Evolutionary conservation across 2,888 invertebrate species (phyloP).

Genomic region (Cheilosia soror): DNA sequence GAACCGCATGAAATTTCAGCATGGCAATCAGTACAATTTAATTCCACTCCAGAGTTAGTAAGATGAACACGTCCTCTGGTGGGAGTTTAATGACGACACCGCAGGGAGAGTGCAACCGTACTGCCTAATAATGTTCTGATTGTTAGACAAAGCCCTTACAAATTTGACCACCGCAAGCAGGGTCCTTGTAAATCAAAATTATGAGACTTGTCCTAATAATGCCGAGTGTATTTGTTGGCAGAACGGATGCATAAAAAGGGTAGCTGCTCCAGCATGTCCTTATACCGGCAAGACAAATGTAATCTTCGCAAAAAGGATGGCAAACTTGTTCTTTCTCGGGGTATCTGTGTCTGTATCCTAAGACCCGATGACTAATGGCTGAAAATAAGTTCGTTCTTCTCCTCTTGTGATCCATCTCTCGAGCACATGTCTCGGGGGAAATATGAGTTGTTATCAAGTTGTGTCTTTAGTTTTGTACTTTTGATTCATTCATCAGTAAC

Average conservation of each 20-base stretch:
- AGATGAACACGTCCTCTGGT: slow-evolving; percentile 53
- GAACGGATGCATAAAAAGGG: slow-evolving; percentile 15
- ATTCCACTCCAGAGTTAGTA: slow-evolving; percentile 46
- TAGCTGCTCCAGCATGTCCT: slow-evolving; percentile 22
- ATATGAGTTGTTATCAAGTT: slow-evolving; percentile 73
- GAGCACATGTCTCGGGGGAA: slow-evolving; percentile 69
- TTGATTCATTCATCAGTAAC: slow-evolving; percentile 69
- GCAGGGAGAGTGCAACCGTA: slow-evolving; percentile 24
- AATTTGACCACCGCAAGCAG: slow-evolving; percentile 15
- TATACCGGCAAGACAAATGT: slow-evolving; percentile 62
- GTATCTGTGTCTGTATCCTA: slow-evolving; percentile 35
- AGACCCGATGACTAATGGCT: slow-evolving; percentile 71
- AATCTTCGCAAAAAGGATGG: slow-evolving; percentile 68
- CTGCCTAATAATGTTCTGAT: slow-evolving; percentile 52
- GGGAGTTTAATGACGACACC: slow-evolving; percentile 55
- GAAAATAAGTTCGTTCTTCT: slow-evolving; percentile 66
- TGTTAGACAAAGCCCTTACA: slow-evolving; percentile 45
- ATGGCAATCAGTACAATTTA: slow-evolving; percentile 62
- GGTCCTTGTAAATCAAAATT: slow-evolving; percentile 59
- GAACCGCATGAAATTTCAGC: slow-evolving; percentile 30
- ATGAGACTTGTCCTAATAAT: background rate
- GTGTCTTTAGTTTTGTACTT: slow-evolving; percentile 68
- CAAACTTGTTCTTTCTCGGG: slow-evolving; percentile 45
- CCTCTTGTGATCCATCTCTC: slow-evolving; percentile 63
- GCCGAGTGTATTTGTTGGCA: slow-evolving; percentile 27